phyloP scores from a whole-genome alignment of 2,113 vertebrate genomes.

The Ranitomeya imitator region DNA sequence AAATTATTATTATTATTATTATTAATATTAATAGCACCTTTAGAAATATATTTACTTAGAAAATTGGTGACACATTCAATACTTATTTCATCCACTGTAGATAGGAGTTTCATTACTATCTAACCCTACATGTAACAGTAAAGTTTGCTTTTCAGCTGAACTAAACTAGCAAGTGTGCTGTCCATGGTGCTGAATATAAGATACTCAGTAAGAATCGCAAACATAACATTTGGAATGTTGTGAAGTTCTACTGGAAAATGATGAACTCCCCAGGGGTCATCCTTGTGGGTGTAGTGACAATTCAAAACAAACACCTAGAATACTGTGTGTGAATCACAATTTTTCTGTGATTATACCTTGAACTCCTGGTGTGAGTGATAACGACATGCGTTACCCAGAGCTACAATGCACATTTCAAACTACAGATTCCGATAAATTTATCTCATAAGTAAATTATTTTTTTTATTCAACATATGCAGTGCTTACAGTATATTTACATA shows the following conservation, averaged over 20 bases:
- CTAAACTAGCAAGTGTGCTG: neutral
- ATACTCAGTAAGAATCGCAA: too few relatives aligned
- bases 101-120: neutral
- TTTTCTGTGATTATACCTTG: neutral
- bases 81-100: too few relatives aligned
- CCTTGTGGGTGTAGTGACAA: neutral
- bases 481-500: neutral
- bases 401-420: neutral
- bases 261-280: neutral
- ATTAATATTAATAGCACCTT: too few relatives aligned
- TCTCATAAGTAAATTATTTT: neutral
- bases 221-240: neutral
- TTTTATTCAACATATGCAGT: neutral
- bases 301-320: neutral
- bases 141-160: neutral
- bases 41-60: too few relatives aligned
- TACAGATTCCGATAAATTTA: neutral
- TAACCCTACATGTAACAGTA: neutral
- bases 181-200: conserved; percentile 22
- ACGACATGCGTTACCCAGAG: neutral
- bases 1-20: too few relatives aligned
- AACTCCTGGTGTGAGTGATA: neutral
- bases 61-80: too few relatives aligned
- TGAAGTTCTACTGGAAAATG: neutral
- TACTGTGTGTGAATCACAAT: neutral